These are phyloP conservation scores for Meteorus colon DNA, from an alignment of 2,888 invertebrate genomes.

Conservation along the genomic window DNA sequence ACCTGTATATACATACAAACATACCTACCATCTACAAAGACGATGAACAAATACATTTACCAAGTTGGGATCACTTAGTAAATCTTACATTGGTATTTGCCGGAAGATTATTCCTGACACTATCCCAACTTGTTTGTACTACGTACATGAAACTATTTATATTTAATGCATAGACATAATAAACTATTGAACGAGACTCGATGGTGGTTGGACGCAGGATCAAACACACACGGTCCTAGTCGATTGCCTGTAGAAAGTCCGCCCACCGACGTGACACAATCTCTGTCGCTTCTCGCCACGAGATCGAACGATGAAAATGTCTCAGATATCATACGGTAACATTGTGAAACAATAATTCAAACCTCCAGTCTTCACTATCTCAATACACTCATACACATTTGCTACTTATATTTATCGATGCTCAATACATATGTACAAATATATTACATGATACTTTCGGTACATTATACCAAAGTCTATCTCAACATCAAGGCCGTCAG, in stretches of 20 bases:
- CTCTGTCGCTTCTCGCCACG: constrained; percentile 31
- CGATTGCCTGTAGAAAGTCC: constrained; percentile 62
- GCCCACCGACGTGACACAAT: constrained; percentile 63
- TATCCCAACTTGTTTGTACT: not conserved
- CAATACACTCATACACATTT: too few species aligned
- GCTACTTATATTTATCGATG: constrained; percentile 29
- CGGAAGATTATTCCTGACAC: constrained; percentile 27
- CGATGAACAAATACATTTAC: constrained; percentile 24
- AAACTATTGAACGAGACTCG: not conserved
- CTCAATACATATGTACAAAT: not conserved
- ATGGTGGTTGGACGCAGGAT: not conserved
- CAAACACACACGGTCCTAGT: constrained; percentile 42
- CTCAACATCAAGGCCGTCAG: constrained; percentile 43
- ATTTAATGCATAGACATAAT: not conserved
- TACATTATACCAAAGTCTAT: constrained; percentile 34
- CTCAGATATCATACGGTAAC: constrained; percentile 27
- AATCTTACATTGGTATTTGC: constrained; percentile 37
- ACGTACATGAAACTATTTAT: constrained; percentile 23
- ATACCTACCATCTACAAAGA: not conserved
- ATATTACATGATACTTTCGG: constrained; percentile 4
- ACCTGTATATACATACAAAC: constrained; percentile 16
- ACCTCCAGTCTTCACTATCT: not conserved
- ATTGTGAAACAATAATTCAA: constrained; percentile 33
- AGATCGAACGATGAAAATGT: constrained; percentile 37
- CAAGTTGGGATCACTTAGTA: not conserved